These are phyloP conservation scores for Chrysocyon brachyurus DNA, from an alignment of 2,797 vertebrate genomes.

Conservation along the genomic window DNA sequence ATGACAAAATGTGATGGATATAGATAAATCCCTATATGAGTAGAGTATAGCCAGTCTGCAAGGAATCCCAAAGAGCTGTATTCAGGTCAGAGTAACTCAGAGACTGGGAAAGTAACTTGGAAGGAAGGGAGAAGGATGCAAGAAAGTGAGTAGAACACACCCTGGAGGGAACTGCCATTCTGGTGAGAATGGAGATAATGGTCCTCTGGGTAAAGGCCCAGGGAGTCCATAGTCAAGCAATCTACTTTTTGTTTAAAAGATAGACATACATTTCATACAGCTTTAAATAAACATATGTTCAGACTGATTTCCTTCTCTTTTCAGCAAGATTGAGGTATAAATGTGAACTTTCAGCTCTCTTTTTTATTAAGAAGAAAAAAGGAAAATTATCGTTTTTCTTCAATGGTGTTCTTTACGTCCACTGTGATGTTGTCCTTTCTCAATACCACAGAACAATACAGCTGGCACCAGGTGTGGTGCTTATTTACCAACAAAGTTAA, in stretches of 20 bases:
- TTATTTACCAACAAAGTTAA: background rate
- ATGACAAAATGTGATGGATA: background rate
- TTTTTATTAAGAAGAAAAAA: background rate
- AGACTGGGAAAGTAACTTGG: background rate
- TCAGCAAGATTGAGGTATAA: background rate
- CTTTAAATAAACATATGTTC: background rate
- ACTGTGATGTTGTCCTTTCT: background rate
- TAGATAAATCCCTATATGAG: background rate
- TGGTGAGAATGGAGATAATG: background rate
- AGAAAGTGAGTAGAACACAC: background rate
- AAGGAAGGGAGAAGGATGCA: background rate
- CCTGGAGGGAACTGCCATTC: background rate
- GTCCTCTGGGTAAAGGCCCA: background rate
- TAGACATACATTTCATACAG: background rate
- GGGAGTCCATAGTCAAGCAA: background rate
- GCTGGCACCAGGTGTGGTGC: background rate
- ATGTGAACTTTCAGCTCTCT: background rate
- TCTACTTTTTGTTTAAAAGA: background rate
- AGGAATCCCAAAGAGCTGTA: background rate
- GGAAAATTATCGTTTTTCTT: background rate
- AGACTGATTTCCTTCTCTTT: background rate
- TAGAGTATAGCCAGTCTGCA: background rate
- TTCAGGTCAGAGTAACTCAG: background rate
- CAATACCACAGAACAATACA: background rate
- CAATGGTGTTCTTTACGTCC: background rate